Evolutionary conservation across 2,113 vertebrate genomes (phyloP), one percentile per base, ranked within the genome.

Genomic region (Entomyzon cyanotis): DNA sequence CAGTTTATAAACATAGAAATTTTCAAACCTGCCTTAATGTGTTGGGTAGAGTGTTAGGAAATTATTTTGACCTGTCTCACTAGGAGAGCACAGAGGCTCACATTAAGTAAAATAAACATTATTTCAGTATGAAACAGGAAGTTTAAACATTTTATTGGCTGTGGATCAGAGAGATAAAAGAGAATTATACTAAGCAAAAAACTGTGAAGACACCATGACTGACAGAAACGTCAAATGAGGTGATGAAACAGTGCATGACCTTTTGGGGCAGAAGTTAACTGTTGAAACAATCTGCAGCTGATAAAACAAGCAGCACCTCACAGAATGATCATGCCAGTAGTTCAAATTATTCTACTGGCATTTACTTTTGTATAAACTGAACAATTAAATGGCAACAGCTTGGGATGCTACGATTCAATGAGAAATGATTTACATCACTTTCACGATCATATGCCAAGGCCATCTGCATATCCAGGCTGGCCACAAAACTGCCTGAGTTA

Each of bases 331-430:
- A 11, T 80, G 23, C 67, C 82, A 88, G 71, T 41, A 52, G 59
- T 83, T 92, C 9, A 44, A 3, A 65, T 55, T 87, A 90, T 94
- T 69, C 77, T 62, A n/a, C 71, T 42, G 44, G 42, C 50, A 55
- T 91, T 91, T 94, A 47, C 84, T 94, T 89, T 85, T 80, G 42
- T 93, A 58, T 83, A 90, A 96, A 84, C 82, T 44, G 85, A 95
- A 90, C 82, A 92, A 91, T 90, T 93, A 93, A 87, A 94, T 77
- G 68, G 59, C 85, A 92, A 90, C 94, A 97, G 87, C 91, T 95
- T 95, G 95, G 82, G 81, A 94, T 91, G 93, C 59, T 87, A 96
- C 10, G 12, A 91, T 91, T 96, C 56, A 9, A 91, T 90, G 41
- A 90, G 92, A 86, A 93, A 84, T 94, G 7, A 81, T 96, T 94